A percentile compares a stretch with the other conserved stretches of the same genome.
phyloP scores from a whole-genome alignment of 35 echinoderm and acorn worm species.

The Strongylocentrotus purpuratus region DNA sequence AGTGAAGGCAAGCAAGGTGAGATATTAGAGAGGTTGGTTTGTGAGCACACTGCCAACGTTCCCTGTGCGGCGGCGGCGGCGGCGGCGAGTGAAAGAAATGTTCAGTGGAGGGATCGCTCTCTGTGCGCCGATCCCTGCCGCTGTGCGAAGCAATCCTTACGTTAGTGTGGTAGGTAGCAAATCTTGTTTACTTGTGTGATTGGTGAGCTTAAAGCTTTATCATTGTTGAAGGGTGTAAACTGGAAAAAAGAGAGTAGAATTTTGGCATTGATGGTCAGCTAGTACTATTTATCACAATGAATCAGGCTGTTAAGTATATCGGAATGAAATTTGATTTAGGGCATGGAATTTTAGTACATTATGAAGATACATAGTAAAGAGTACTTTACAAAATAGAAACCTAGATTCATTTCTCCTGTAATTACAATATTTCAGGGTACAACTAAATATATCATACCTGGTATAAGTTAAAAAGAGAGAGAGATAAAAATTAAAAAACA shows the following conservation, averaged over 20 bases:
- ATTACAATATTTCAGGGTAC: no score
- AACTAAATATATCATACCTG: no score
- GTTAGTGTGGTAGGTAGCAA: conserved; percentile 21
- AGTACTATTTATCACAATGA: no score
- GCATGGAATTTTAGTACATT: no score
- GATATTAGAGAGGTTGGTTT: not conserved
- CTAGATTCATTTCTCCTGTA: no score
- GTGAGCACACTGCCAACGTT: not conserved
- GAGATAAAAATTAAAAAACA: no score
- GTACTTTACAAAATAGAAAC: no score
- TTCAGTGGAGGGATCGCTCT: not conserved
- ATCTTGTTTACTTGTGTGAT: not conserved
- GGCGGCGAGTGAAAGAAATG: conserved; percentile 4
- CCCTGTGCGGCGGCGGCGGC: not conserved
- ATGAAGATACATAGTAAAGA: no score
- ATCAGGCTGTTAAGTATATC: no score
- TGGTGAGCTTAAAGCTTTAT: not conserved
- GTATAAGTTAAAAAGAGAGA: no score
- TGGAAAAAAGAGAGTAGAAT: not conserved
- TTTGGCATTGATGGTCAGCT: no score
- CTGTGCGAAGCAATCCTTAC: not conserved
- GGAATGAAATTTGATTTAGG: no score
- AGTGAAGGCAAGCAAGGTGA: not conserved
- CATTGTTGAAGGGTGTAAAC: not conserved
- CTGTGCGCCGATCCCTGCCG: not conserved